Conservation (phyloP, 64 coral and sea anemone species). For the Dendronephthya gigantea region DNA sequence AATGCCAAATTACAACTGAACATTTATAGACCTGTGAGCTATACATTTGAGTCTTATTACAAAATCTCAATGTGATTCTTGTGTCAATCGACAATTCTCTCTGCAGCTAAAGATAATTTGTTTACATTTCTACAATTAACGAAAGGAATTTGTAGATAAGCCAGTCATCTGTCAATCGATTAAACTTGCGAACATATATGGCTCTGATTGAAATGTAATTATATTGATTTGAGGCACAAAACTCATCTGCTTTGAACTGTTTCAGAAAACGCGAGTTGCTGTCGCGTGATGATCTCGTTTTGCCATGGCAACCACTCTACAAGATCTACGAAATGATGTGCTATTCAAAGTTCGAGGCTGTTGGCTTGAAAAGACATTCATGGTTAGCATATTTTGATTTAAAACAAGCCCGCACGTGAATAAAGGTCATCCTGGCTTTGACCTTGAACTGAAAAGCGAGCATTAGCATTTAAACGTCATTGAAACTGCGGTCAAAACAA, state of each 20-base stretch:
- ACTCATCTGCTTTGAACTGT: not conserved
- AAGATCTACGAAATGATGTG: slow-evolving; percentile 59
- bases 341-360: slow-evolving; percentile 74
- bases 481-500: too few relatives aligned
- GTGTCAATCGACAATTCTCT: too few relatives aligned
- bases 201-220: too few relatives aligned
- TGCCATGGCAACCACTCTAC: slow-evolving; percentile 79
- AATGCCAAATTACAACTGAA: too few relatives aligned
- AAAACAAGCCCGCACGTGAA: not conserved
- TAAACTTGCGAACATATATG: too few relatives aligned
- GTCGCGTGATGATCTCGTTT: slow-evolving; percentile 72
- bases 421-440: not conserved
- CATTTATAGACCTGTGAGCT: too few relatives aligned
- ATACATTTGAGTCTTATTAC: too few relatives aligned
- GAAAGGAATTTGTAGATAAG: too few relatives aligned
- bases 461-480: too few relatives aligned
- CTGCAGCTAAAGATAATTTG: not conserved
- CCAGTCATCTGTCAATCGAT: too few relatives aligned
- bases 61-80: too few relatives aligned
- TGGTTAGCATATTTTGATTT: slow-evolving; percentile 13
- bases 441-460: not conserved
- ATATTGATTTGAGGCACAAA: too few relatives aligned
- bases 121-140: not conserved
- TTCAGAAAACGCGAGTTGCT: slow-evolving; percentile 63
- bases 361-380: slow-evolving; percentile 76